phyloP scores from a whole-genome alignment of 2,113 vertebrate species.

The Phrynosoma blainvillii region DNA sequence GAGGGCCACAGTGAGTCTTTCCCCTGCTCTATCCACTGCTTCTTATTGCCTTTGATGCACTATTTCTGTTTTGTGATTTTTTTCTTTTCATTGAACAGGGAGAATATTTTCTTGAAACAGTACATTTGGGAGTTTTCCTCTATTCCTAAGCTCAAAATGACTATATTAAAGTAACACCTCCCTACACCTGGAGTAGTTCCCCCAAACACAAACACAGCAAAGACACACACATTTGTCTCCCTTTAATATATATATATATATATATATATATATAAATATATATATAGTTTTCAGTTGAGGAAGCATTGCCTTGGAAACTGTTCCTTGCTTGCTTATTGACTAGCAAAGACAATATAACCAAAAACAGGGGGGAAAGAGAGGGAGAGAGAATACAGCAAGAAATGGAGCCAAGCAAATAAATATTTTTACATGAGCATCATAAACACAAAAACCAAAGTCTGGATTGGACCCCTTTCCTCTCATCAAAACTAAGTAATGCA shows the following conservation, averaged over 20 bases:
- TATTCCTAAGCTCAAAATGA: neutral
- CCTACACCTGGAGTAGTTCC: neutral
- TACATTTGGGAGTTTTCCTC: neutral
- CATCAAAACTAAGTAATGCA: slow-evolving; percentile 15
- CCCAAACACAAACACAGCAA: neutral
- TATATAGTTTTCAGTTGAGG: slow-evolving; percentile 9
- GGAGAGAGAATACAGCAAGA: neutral
- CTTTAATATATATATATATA: no score
- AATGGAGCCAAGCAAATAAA: neutral
- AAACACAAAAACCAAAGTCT: neutral
- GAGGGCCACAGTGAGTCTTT: no score
- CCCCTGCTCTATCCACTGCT: neutral
- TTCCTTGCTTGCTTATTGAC: neutral
- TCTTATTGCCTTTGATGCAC: neutral
- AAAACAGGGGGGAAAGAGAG: neutral
- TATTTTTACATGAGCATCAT: neutral
- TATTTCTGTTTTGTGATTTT: neutral
- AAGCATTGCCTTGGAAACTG: slow-evolving; percentile 32
- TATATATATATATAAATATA: no score
- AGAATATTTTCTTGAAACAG: neutral
- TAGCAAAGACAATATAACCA: slow-evolving; percentile 19
- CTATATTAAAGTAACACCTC: neutral
- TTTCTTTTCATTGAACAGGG: neutral
- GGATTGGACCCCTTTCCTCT: neutral
- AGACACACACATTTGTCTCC: neutral